Percentiles rank a stretch among this genome's conserved stretches.
Evolutionary conservation across 2,797 vertebrate genomes (phyloP).

Genomic region (Anas bernieri): DNA sequence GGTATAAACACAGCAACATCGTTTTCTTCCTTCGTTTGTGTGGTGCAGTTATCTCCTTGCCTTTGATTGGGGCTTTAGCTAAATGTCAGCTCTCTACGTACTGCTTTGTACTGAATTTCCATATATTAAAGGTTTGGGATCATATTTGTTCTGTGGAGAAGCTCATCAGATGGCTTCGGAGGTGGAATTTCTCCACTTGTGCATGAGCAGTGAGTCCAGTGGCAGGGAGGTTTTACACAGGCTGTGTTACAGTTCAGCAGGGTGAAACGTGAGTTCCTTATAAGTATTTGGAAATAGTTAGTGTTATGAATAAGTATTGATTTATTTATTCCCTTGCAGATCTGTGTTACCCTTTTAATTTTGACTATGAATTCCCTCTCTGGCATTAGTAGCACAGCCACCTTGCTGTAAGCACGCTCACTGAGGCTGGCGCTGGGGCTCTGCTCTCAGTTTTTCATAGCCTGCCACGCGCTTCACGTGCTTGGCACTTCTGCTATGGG

Average conservation of each 20-base stretch:
- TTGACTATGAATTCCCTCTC: background rate
- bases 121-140: background rate
- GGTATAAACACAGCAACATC: background rate
- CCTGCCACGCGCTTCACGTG: background rate
- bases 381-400: background rate
- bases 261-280: background rate
- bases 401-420: background rate
- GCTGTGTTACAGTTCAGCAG: background rate
- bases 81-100: background rate
- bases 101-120: background rate
- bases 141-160: background rate
- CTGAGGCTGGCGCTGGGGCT: background rate
- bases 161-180: background rate
- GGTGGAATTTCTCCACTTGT: background rate
- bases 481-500: background rate
- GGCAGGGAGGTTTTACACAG: background rate
- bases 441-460: background rate
- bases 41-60: fast-evolving
- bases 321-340: background rate
- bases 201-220: fast-evolving
- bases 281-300: background rate
- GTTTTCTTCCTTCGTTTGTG: background rate
- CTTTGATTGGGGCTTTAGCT: background rate
- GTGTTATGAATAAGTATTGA: background rate
- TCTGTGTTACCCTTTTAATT: slow-evolving; percentile 16